phyloP scores from a whole-genome alignment of 2,113 vertebrate species.

The Felis chaus region DNA sequence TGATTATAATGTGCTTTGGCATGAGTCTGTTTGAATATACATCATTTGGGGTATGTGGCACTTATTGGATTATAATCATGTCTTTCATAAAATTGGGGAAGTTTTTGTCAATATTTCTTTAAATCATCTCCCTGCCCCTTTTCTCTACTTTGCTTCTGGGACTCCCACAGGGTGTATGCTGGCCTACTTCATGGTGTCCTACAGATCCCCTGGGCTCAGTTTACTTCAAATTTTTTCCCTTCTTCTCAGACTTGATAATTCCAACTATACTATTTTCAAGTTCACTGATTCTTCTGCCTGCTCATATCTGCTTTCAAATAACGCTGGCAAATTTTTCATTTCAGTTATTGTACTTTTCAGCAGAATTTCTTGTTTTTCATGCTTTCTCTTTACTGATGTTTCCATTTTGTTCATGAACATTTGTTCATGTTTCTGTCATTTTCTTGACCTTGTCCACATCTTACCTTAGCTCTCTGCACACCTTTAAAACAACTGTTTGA shows the following conservation, averaged over 20 bases:
- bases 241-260: neutral
- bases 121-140: neutral
- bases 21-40: neutral
- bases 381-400: constrained; percentile 3
- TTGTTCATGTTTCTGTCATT: neutral
- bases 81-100: neutral
- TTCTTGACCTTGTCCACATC: neutral
- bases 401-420: neutral
- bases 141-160: neutral
- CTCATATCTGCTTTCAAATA: neutral
- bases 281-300: neutral
- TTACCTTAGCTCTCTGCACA: neutral
- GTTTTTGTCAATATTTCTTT: neutral
- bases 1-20: neutral
- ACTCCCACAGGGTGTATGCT: neutral
- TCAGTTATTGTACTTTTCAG: neutral
- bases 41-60: neutral
- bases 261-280: neutral
- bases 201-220: neutral
- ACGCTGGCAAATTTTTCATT: neutral
- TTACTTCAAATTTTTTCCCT: neutral
- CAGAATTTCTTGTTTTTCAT: neutral
- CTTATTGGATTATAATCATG: neutral
- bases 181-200: neutral
- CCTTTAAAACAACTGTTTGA: neutral